Conservation (phyloP, 2,888 invertebrate species). For the Rotaria sp. region DNA sequence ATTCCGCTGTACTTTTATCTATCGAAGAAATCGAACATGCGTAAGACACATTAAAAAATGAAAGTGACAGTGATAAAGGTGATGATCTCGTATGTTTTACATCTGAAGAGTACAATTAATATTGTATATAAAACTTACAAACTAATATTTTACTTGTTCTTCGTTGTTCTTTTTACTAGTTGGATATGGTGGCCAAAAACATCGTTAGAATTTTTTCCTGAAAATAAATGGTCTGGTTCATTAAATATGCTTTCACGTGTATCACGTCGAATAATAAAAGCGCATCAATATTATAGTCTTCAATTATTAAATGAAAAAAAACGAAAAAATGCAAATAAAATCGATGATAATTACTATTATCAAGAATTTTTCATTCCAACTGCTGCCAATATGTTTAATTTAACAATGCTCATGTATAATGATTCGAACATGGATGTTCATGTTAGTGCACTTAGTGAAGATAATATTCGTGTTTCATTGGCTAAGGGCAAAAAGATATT, state of each 20-base stretch:
- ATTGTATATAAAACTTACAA: too few relatives aligned
- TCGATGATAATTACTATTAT: neutral
- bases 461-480: neutral
- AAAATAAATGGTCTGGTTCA: neutral
- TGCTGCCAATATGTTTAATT: neutral
- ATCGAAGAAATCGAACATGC: too few relatives aligned
- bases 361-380: constrained; percentile 3
- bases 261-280: neutral
- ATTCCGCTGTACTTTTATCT: too few relatives aligned
- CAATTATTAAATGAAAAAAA: neutral
- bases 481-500: neutral
- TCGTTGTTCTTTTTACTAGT: neutral
- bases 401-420: neutral
- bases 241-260: neutral
- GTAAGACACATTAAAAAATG: too few relatives aligned
- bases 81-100: too few relatives aligned
- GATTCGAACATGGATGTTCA: neutral
- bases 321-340: neutral
- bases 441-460: neutral
- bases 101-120: too few relatives aligned
- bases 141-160: too few relatives aligned
- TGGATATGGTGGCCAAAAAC: neutral
- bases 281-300: neutral
- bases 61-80: too few relatives aligned
- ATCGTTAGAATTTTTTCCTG: neutral